phyloP scores from a whole-genome alignment of 2,888 invertebrate genomes.

The Spisula subtruncata region DNA sequence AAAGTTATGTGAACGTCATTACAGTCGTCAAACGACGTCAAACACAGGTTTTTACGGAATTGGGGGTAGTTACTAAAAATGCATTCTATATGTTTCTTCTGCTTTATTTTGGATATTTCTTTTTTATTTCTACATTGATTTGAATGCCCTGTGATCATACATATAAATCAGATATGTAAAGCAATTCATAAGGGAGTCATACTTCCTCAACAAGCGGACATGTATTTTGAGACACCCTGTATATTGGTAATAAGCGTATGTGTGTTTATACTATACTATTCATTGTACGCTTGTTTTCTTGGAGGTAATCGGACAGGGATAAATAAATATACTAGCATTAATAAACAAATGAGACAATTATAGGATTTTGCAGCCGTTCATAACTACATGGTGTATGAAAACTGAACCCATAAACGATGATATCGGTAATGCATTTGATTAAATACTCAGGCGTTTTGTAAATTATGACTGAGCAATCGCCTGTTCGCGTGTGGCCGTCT shows the following conservation, averaged over 20 bases:
- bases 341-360: slow-evolving; percentile 27
- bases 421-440: not conserved
- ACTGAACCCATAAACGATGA: not conserved
- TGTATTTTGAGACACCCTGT: too few species aligned
- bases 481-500: not conserved
- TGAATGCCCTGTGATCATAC: too few species aligned
- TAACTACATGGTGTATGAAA: not conserved
- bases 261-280: not conserved
- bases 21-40: too few species aligned
- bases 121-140: too few species aligned
- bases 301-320: slow-evolving; percentile 10
- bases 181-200: too few species aligned
- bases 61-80: too few species aligned
- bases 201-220: too few species aligned
- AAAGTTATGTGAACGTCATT: too few species aligned
- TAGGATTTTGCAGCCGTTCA: not conserved
- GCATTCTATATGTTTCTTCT: too few species aligned
- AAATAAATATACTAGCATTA: slow-evolving; percentile 10
- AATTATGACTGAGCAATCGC: not conserved
- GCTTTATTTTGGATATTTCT: too few species aligned
- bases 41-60: too few species aligned
- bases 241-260: not conserved
- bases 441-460: not conserved
- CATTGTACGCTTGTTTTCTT: not conserved
- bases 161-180: too few species aligned